Evolutionary conservation across 2,113 vertebrate genomes (phyloP).

Genomic region (Cyanistes caeruleus): DNA sequence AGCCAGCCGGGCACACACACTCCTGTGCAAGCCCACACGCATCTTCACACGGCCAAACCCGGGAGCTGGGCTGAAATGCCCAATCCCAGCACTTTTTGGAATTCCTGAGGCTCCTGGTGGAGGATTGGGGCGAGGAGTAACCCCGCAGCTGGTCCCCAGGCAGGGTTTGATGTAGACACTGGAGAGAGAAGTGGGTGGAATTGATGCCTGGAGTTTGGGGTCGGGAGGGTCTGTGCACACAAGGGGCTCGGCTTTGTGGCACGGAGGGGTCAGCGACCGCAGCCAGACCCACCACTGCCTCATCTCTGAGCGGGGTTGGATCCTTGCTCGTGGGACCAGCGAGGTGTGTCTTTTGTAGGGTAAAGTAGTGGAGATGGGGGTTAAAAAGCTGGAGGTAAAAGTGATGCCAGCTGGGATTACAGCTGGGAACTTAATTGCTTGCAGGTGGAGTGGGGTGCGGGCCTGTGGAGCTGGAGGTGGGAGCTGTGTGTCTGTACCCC

Average conservation of each 20-base stretch:
- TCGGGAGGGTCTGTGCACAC: not conserved
- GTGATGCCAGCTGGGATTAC: not conserved
- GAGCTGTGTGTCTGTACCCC: rapidly evolving
- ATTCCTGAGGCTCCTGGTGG: not conserved
- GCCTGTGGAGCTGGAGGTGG: not conserved
- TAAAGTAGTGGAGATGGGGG: not conserved
- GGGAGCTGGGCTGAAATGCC: not conserved
- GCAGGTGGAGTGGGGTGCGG: not conserved
- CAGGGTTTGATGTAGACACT: not conserved
- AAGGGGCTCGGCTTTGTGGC: not conserved
- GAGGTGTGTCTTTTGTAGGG: not conserved
- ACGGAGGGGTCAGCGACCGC: rapidly evolving
- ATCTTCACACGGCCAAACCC: rapidly evolving
- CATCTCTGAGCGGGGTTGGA: not conserved
- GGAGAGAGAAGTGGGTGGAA: not conserved
- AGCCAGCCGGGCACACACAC: not conserved
- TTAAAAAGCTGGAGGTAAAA: not conserved
- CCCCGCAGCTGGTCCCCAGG: rapidly evolving
- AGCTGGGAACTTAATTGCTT: not conserved
- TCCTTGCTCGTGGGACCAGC: not conserved
- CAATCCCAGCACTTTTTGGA: not conserved
- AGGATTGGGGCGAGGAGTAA: not conserved
- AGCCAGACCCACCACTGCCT: rapidly evolving
- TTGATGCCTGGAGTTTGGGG: not conserved
- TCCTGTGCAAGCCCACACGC: not conserved